Evolutionary conservation across 2,888 invertebrate genomes (phyloP).

Genomic region (Agriopis marginaria): DNA sequence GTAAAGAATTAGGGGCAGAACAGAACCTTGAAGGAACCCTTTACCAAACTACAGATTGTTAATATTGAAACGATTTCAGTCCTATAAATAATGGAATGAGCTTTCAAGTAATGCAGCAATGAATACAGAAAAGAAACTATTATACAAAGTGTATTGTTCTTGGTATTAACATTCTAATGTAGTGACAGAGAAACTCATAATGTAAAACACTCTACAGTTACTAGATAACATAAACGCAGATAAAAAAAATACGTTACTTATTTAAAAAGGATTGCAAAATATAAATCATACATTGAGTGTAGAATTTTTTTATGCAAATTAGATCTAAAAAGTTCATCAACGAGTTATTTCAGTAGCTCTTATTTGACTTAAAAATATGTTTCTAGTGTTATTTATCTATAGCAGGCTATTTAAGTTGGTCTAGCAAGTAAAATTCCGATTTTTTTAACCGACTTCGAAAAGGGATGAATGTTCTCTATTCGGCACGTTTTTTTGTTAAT

Average conservation of each 20-base stretch:
- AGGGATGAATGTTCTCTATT: no score
- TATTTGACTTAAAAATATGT: neutral
- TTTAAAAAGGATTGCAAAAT: constrained; percentile 21
- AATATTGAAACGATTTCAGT: constrained; percentile 3
- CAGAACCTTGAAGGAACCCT: constrained; percentile 71
- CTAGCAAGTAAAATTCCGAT: no score
- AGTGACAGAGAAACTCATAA: constrained; percentile 19
- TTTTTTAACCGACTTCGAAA: no score
- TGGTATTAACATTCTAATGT: constrained; percentile 15
- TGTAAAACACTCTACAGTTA: constrained; percentile 10
- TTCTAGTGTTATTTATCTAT: no score
- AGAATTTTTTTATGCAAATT: constrained; percentile 4
- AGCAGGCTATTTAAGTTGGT: no score
- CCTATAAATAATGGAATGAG: constrained; percentile 21
- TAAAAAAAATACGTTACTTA: constrained; percentile 12
- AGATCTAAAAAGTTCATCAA: constrained; percentile 14
- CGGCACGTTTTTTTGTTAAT: no score
- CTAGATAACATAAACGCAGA: constrained; percentile 9
- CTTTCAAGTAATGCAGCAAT: constrained; percentile 33
- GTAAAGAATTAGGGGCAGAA: constrained; percentile 76
- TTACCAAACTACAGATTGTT: constrained; percentile 42
- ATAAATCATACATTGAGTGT: constrained; percentile 1
- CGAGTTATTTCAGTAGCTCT: neutral
- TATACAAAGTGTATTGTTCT: constrained; percentile 12
- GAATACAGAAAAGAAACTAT: constrained; percentile 35